phyloP scores from a whole-genome alignment of 2,888 invertebrate species.

The Pollenia labialis region DNA sequence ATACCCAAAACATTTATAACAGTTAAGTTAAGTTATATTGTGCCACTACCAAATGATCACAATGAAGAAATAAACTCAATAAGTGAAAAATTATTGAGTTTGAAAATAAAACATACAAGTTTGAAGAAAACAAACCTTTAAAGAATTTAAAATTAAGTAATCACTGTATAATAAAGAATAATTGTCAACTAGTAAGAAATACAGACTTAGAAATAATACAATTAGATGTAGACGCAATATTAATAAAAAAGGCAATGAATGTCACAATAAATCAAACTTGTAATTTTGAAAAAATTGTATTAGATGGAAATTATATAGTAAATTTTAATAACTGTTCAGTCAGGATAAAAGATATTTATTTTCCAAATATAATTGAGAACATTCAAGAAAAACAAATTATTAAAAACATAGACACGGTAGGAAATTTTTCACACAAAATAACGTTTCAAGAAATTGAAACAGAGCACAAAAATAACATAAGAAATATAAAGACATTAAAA shows the following conservation, averaged over 20 bases:
- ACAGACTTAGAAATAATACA: slow-evolving; percentile 35
- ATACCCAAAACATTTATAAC: too few relatives aligned
- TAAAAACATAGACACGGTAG: neutral
- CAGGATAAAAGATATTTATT: neutral
- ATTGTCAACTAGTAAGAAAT: slow-evolving; percentile 32
- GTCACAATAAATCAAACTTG: slow-evolving; percentile 6
- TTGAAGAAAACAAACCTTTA: too few relatives aligned
- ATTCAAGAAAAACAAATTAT: slow-evolving; percentile 14
- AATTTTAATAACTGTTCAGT: slow-evolving; percentile 11
- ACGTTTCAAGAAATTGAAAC: slow-evolving; percentile 10
- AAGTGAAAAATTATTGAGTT: too few relatives aligned
- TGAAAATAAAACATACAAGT: too few relatives aligned
- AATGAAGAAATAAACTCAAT: too few relatives aligned
- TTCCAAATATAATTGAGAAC: slow-evolving; percentile 24
- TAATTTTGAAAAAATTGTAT: slow-evolving; percentile 4
- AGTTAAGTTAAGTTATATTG: too few relatives aligned
- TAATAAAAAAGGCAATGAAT: slow-evolving; percentile 22
- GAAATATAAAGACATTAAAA: neutral
- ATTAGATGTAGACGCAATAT: slow-evolving; percentile 21
- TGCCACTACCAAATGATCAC: too few relatives aligned
- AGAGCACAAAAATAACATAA: neutral
- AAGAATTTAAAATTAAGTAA: slow-evolving; percentile 24
- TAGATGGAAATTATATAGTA: slow-evolving; percentile 14
- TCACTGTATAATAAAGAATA: slow-evolving; percentile 36
- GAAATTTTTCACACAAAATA: slow-evolving; percentile 29